Conservation (phyloP, 2,113 vertebrate species). For the Capra hircus region DNA sequence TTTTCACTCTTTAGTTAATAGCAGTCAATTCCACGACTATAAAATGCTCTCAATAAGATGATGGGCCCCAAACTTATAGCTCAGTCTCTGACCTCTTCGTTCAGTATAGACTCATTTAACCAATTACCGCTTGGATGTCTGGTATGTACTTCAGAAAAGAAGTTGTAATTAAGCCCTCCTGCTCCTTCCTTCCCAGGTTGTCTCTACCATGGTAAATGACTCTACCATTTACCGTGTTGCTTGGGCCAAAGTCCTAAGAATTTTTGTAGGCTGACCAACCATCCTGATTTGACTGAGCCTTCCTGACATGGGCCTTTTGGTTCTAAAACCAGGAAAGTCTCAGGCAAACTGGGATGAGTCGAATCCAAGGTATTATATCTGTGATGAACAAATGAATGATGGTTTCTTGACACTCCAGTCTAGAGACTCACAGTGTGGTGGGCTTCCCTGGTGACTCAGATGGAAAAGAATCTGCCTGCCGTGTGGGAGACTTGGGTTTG, state of each 20-base stretch:
- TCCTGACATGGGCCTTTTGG: not conserved
- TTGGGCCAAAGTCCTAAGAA: not conserved
- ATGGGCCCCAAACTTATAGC: not conserved
- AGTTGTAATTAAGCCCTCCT: not conserved
- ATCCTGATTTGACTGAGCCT: not conserved
- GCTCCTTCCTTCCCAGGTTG: not conserved
- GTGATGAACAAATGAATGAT: not conserved
- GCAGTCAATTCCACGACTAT: not conserved
- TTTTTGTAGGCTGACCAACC: not conserved
- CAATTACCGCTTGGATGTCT: not conserved
- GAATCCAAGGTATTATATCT: not conserved
- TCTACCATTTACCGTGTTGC: fast-evolving
- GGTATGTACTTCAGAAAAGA: not conserved
- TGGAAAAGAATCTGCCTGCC: not conserved
- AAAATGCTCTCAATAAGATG: not conserved
- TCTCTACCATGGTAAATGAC: not conserved
- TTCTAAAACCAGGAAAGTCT: not conserved
- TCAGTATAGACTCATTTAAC: not conserved
- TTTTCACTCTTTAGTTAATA: not conserved
- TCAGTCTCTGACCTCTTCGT: not conserved
- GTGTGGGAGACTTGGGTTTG: not conserved
- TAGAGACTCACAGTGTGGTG: not conserved
- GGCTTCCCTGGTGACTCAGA: not conserved
- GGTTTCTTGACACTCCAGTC: not conserved
- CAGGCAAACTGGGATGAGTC: not conserved